Evolutionary conservation across 1,140 invertebrate genomes (phyloP), one percentile per base, ranked within the genome.

Genomic region (Plutomurus gul): DNA sequence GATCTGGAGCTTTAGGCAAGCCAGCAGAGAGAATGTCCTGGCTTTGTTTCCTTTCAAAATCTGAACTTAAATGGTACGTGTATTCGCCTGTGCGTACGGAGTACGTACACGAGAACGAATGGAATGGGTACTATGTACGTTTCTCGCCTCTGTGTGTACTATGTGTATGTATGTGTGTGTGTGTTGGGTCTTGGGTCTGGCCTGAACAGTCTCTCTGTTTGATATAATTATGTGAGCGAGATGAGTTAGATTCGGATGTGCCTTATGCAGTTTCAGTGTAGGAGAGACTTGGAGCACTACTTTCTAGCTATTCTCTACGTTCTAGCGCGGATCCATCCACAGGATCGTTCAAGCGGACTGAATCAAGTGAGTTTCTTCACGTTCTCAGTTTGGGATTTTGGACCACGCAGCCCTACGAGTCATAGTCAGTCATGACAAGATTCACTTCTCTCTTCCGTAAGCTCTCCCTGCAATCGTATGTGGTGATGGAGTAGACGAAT

Each of bases 321-420:
- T 25, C 46, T 40, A 51, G 60, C 11, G 75, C 40, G 47, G 65
- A 46, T 40, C 43, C 65, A 65, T 76, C 65, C 71, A 75, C 8
- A 76, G 70, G 51, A 76, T 75, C 73, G 40, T 39, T 71, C 72
- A 73, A 76, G 65, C 78, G 70, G 73, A 72, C 65, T 76, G 79
- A 72, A 22, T 65, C 30, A 65, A 65, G 25, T 76, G 47, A 79
- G 46, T 33, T 71, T 73, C 56, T 65, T 65, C 27, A 33, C 56
- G 27, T 65, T 65, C 56, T 65, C 56, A 65, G 27, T 27, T 71
- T 73, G 39, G 25, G 46, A n/a, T 36, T 43, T 71, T 71, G 40
- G 56, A 77, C 74, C 74, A 77, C 37, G 75, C 56, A 33, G 27
- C 10, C 51, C 25, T 22, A 4, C 8, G 25, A 65, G 30, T 65